Evolutionary conservation across 2,113 vertebrate genomes (phyloP), one percentile per base, ranked within the genome.

Genomic region (Aix galericulata): DNA sequence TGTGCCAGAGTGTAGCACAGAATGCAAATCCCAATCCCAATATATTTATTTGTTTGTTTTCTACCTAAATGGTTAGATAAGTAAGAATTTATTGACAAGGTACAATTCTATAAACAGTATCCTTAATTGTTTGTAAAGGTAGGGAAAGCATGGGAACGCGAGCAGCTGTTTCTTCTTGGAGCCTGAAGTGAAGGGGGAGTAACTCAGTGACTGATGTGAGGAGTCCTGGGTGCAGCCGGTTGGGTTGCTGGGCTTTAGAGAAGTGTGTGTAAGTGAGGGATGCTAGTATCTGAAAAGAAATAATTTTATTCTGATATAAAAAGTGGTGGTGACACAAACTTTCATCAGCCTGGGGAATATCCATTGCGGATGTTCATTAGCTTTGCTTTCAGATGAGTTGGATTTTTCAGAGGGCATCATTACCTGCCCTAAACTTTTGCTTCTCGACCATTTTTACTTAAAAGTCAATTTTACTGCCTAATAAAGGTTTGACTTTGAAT

Each of bases 401-500:
- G 38, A 34, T 71, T 71, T 59, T 74, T 91, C 89, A 46, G 59
- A 50, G 93, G 75, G 91, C 85, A 79, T 52, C 46, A 5, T 67
- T 88, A 80, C 81, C 83, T 76, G 90, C 92, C 93, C 86, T 80
- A 63, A 82, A 62, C 94, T 32, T 88, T 26, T 81, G 50, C 82
- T 80, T 91, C 91, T 7, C 1, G 2, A 38, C 55, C 82, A 26
- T 69, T 80, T 92, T 85, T 55, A 77, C 71, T 93, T 83, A 23
- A 83, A 85, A 80, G 34, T 67, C 63, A n/a, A 8, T 59, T 93
- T 91, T 83, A 88, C 44, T 88, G 85, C 72, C 75, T 88, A 74
- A 46, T 91, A 81, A 88, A 74, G 79, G 55, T 52, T 93, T 80
- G 93, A 13, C 52, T 96, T 93, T 58, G 88, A 69, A 91, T 95